These are phyloP conservation scores for Poeciliopsis turrubarensis DNA, from an alignment of 2,113 vertebrate species.

Conservation along the genomic window DNA sequence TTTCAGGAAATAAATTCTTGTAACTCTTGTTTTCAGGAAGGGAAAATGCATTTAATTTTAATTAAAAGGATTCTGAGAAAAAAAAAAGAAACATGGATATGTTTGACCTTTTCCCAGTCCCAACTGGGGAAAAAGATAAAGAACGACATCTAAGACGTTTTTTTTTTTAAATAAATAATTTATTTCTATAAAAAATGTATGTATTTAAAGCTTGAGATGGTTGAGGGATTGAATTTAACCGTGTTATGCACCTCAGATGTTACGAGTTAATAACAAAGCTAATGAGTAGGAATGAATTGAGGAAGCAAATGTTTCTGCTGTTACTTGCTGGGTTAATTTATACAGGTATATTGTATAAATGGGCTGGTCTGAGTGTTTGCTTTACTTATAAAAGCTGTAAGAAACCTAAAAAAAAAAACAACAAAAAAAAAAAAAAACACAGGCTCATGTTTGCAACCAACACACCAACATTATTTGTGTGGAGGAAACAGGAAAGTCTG, in stretches of 20 bases:
- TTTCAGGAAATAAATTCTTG: no score
- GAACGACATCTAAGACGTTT: no score
- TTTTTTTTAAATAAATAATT: no score
- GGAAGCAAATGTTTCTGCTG: background rate
- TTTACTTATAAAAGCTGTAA: background rate
- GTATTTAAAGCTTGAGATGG: background rate
- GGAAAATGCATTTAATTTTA: no score
- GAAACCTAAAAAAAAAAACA: background rate
- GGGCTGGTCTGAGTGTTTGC: background rate
- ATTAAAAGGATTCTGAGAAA: no score
- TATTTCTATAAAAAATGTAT: no score
- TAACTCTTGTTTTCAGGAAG: no score
- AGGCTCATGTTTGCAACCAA: background rate
- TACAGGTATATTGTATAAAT: no score
- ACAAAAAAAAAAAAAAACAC: background rate
- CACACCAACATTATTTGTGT: background rate
- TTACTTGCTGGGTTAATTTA: no score
- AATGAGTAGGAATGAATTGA: background rate
- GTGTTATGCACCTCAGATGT: background rate
- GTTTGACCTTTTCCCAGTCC: no score
- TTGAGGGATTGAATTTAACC: background rate
- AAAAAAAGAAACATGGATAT: no score
- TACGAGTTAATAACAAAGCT: background rate
- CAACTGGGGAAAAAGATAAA: no score
- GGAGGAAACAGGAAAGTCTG: slow-evolving; percentile 33